Percentiles rank a stretch among this genome's conserved stretches.
These are phyloP conservation scores for Microplitis manilae DNA, from an alignment of 2,888 invertebrate genomes.

Conservation along the genomic window DNA sequence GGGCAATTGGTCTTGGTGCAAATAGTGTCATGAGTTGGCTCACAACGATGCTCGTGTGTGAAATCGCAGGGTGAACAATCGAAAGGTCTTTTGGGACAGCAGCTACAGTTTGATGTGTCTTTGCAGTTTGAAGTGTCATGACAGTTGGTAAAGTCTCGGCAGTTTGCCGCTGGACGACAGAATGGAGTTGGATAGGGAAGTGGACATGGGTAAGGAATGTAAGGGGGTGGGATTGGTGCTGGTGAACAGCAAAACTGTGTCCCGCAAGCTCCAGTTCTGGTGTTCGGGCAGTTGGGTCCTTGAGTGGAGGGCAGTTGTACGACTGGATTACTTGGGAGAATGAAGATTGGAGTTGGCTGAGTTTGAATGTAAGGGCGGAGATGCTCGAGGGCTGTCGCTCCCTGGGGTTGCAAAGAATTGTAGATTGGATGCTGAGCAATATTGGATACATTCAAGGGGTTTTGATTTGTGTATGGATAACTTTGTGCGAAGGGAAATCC, in stretches of 20 bases:
- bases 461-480: slow-evolving; percentile 41
- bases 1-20: slow-evolving; percentile 64
- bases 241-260: slow-evolving; percentile 49
- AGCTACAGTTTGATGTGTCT: slow-evolving; percentile 37
- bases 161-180: slow-evolving; percentile 9
- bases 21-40: slow-evolving; percentile 53
- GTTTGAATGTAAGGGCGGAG: slow-evolving; percentile 54
- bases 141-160: neutral
- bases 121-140: neutral
- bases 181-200: slow-evolving; percentile 54
- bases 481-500: neutral
- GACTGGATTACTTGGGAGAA: slow-evolving; percentile 57
- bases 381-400: slow-evolving; percentile 59
- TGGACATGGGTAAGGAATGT: slow-evolving; percentile 58
- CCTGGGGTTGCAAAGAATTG: slow-evolving; percentile 38
- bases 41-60: slow-evolving; percentile 53
- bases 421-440: slow-evolving; percentile 39
- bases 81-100: slow-evolving; percentile 37
- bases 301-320: slow-evolving; percentile 20
- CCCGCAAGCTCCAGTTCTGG: neutral
- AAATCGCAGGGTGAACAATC: slow-evolving; percentile 37
- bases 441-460: slow-evolving; percentile 42
- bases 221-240: slow-evolving; percentile 36
- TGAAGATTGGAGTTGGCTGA: slow-evolving; percentile 59
- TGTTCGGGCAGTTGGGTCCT: slow-evolving; percentile 20